phyloP scores from a whole-genome alignment of 2,888 invertebrate species.

The Troides helena region DNA sequence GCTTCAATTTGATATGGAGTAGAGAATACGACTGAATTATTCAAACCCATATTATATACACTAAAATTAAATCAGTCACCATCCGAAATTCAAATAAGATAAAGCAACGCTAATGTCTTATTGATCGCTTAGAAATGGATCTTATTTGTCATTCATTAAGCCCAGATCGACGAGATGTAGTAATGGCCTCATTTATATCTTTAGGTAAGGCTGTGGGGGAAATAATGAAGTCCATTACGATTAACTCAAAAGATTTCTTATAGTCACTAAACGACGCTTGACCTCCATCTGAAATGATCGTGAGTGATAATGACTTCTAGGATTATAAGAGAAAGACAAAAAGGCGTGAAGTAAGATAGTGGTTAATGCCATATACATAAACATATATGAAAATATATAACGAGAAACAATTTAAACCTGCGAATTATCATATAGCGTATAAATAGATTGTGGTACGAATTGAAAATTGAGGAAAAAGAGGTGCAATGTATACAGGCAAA shows the following conservation, averaged over 20 bases:
- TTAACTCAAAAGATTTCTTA: conserved; percentile 25
- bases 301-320: conserved; percentile 13
- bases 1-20: conserved; percentile 32
- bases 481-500: not conserved
- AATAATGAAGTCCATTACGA: conserved; percentile 28
- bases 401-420: too few species aligned
- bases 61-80: conserved; percentile 33
- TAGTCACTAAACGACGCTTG: conserved; percentile 27
- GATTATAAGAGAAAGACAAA: conserved; percentile 12
- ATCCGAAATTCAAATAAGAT: conserved; percentile 32
- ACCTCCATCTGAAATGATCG: conserved; percentile 16
- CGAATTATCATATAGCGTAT: too few species aligned
- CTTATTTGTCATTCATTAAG: conserved; percentile 74
- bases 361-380: conserved; percentile 9
- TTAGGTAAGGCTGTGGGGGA: conserved; percentile 12
- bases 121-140: conserved; percentile 65
- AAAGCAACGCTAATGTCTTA: conserved; percentile 39
- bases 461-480: conserved; percentile 1
- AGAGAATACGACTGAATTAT: conserved; percentile 20
- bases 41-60: conserved; percentile 16
- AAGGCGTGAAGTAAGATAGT: not conserved
- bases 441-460: too few species aligned
- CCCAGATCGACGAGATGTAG: conserved; percentile 69
- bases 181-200: conserved; percentile 72
- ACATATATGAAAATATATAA: not conserved